Base-by-base conservation (phyloP, 2,797 vertebrate species). In the Premnoplex brunnescens region DNA sequence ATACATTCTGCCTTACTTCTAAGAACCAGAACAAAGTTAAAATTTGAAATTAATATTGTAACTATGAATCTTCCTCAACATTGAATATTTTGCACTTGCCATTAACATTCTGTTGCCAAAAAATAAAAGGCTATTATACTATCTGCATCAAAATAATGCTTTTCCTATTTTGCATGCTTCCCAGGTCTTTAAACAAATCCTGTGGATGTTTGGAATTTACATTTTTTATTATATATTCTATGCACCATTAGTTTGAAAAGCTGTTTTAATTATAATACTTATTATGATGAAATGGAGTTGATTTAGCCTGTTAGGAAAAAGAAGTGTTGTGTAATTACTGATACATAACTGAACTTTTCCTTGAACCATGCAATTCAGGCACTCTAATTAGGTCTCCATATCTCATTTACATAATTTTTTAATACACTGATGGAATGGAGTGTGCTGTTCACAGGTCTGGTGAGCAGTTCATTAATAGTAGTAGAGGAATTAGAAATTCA, bases 231-330 rank as follows among this genome's bases (percentile, higher is more conserved):
- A 59, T 49, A 71, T 91, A 79, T 88, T 83, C 78, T 66, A 60
- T 39, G 51, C 75, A 52, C 77, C 82, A 82, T 85, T 93, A 90
- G 44, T 67, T 86, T 79, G 91, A 95, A 94, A 96, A 96, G 69
- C 63, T 90, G 66, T 81, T 96, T 92, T 86, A 91, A 96, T 96
- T 94, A 93, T 78, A 85, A 72, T 59, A 84, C 44, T 91, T 93
- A 93, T 56, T 88, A 91, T 91, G 66, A 67, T 84, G 52, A 95
- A 97, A 93, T 84, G 12, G 69, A 82, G 48, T 94, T 94, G 82
- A 3, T 94, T 95, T 90, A 94, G 63, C 34, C 73, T 82, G 55
- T 82, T 90, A 93, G 48, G 30, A 73, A 93, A 92, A 88, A 88
- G 3, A 14, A 27, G 34, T 93, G 48, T 82, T 93, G 39, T 93